Base-by-base conservation (phyloP, 2,888 invertebrate genomes). In the Euzetes globulus region DNA sequence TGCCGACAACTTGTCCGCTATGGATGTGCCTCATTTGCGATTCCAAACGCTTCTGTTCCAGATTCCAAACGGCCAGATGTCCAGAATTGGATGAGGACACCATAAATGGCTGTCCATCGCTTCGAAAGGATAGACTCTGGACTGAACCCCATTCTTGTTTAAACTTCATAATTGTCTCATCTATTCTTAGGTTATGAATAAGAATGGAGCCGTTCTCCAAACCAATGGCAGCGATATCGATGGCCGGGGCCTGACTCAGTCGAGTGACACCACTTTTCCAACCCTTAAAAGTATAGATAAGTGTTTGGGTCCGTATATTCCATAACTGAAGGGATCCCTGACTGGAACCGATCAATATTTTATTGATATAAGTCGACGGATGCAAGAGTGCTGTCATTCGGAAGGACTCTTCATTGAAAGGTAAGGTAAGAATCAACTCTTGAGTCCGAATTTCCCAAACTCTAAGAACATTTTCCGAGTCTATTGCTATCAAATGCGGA, bases 301-400 rank as follows among this genome's bases (percentile, higher is more conserved):
- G 83, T 80, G 89, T 89, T 52, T 88, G 88, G 25, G 88, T 88
- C 73, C 89, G 89, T 9, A 97, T 84, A 83, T 98, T 98, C 92
- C 94, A 94, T 77, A 98, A 82, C 80, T 94, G 93, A 78, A 97
- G 80, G 58, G 85, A 83, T 0, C 96, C 96, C 81, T 94, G 91
- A 75, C 88, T 86, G 79, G 93, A 93, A 0, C 91, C 96, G 55
- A 97, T 84, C 37, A 97, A 82, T 76, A 98, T 87, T 81, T 99
- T 99, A 82, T 99, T 98, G 19, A 95, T 83, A 82, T 98, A 99
- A 0, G 97, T 94, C 29, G 88, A 89, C 0, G 98, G 99, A 85
- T 99, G 99, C 75, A 91, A 85, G n/a, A 96, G 78, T 0, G 91
- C 86, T 0, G 91, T 89, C 41, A 97, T 88, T 74, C 87, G 80